Conservation (phyloP, 2,888 invertebrate species). For the Eristalis pertinax region DNA sequence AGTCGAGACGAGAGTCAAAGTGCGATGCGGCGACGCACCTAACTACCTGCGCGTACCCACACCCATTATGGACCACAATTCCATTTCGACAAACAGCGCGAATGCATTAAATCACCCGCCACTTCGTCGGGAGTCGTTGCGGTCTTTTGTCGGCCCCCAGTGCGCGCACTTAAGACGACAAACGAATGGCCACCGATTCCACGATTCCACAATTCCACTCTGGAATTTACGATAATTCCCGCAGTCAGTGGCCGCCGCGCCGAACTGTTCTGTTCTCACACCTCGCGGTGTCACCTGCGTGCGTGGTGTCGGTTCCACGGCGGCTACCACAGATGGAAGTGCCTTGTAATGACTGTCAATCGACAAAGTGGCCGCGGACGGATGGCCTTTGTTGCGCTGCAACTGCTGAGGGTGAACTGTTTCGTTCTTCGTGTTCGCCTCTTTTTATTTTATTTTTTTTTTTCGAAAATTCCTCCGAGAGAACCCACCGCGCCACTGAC, state of each 20-base stretch:
- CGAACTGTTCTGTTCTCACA: constrained; percentile 61
- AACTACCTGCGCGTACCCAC: constrained; percentile 14
- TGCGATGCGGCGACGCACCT: constrained; percentile 4
- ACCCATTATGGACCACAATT: constrained; percentile 50
- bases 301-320: constrained; percentile 24
- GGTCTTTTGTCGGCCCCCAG: constrained; percentile 46
- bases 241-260: constrained; percentile 28
- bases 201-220: constrained; percentile 21
- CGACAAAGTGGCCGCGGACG: constrained; percentile 52
- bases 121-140: constrained; percentile 28
- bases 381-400: constrained; percentile 44
- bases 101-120: constrained; percentile 55
- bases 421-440: neutral
- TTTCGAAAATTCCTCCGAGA: neutral
- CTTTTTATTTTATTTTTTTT: neutral
- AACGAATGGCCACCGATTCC: constrained; percentile 47
- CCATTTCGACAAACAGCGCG: constrained; percentile 54
- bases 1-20: constrained; percentile 8
- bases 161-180: constrained; percentile 47
- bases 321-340: constrained; percentile 33
- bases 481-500: neutral
- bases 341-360: constrained; percentile 61
- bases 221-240: constrained; percentile 68
- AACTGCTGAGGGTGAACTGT: neutral
- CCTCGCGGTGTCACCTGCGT: constrained; percentile 54